These are phyloP conservation scores for Nibea albiflora DNA, from an alignment of 2,113 vertebrate genomes.

Conservation along the genomic window DNA sequence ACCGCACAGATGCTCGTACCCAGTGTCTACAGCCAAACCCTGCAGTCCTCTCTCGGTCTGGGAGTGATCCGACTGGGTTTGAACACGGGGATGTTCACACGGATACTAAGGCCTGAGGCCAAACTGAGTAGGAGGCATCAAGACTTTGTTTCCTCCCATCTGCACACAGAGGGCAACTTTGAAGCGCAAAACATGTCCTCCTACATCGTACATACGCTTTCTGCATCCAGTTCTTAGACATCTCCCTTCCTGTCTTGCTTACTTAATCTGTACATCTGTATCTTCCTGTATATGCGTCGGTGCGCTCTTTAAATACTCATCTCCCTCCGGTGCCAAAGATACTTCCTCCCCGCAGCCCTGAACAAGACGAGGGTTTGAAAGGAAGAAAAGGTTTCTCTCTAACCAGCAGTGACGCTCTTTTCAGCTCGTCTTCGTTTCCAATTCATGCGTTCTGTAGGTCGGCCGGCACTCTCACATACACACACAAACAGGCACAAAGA, in stretches of 20 bases:
- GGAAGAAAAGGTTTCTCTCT: slow-evolving; percentile 27
- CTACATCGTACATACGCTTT: slow-evolving; percentile 15
- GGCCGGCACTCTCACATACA: not conserved
- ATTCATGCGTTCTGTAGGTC: slow-evolving; percentile 20
- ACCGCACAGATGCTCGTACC: slow-evolving; percentile 12
- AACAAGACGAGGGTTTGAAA: slow-evolving; percentile 9
- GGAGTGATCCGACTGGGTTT: slow-evolving; percentile 35
- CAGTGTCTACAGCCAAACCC: slow-evolving; percentile 38
- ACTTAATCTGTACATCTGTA: slow-evolving; percentile 28
- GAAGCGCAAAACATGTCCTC: slow-evolving; percentile 50
- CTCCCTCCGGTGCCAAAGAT: slow-evolving; percentile 16
- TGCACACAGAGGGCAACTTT: slow-evolving; percentile 52
- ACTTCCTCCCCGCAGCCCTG: slow-evolving; percentile 2
- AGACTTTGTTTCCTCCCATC: slow-evolving; percentile 50
- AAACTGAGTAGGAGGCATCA: slow-evolving; percentile 65
- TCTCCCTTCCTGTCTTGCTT: slow-evolving; percentile 9
- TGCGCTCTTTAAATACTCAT: slow-evolving; percentile 21
- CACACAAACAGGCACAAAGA: not conserved
- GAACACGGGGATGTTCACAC: slow-evolving; percentile 48
- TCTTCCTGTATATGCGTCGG: not conserved
- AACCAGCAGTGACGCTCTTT: not conserved
- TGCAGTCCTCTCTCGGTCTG: slow-evolving; percentile 9
- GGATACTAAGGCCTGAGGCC: slow-evolving; percentile 48
- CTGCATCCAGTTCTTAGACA: not conserved
- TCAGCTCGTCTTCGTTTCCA: slow-evolving; percentile 1